Evolutionary conservation across 2,113 vertebrate genomes (phyloP).

Genomic region (Fukomys damarensis): DNA sequence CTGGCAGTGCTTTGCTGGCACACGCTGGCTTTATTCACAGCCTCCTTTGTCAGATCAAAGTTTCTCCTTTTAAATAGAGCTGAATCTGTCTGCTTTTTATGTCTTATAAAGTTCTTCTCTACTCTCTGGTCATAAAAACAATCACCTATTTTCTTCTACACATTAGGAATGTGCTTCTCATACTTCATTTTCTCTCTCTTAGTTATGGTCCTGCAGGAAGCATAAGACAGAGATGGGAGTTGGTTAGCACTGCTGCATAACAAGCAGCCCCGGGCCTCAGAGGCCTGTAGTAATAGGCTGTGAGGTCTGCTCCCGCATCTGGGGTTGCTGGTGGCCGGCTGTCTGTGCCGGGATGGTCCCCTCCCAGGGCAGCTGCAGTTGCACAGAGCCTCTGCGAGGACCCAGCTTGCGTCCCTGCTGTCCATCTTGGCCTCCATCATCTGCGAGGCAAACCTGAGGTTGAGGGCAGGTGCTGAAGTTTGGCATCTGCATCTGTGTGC

Average conservation of each 20-base stretch:
- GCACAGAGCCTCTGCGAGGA: not conserved
- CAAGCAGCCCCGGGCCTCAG: not conserved
- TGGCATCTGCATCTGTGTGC: not conserved
- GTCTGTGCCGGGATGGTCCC: not conserved
- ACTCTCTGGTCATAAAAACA: not conserved
- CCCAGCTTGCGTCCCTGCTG: not conserved
- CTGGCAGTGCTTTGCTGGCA: no score
- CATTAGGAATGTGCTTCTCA: not conserved
- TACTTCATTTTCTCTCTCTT: not conserved
- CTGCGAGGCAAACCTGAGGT: not conserved
- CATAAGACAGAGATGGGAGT: not conserved
- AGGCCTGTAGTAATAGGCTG: accelerated
- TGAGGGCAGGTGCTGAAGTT: accelerated
- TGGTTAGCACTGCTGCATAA: not conserved
- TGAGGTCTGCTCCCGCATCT: accelerated
- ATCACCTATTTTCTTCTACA: not conserved
- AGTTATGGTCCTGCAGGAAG: not conserved
- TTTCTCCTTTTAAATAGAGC: not conserved
- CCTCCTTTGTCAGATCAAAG: not conserved
- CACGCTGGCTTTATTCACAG: not conserved
- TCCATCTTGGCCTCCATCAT: not conserved
- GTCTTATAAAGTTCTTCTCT: not conserved
- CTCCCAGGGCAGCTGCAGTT: no score
- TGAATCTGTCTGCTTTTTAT: not conserved
- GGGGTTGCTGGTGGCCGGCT: accelerated